A percentile compares a stretch with the other conserved stretches of the same genome.
These are phyloP conservation scores for Echeneis naucrates DNA, from an alignment of 2,797 vertebrate genomes.

Conservation along the genomic window DNA sequence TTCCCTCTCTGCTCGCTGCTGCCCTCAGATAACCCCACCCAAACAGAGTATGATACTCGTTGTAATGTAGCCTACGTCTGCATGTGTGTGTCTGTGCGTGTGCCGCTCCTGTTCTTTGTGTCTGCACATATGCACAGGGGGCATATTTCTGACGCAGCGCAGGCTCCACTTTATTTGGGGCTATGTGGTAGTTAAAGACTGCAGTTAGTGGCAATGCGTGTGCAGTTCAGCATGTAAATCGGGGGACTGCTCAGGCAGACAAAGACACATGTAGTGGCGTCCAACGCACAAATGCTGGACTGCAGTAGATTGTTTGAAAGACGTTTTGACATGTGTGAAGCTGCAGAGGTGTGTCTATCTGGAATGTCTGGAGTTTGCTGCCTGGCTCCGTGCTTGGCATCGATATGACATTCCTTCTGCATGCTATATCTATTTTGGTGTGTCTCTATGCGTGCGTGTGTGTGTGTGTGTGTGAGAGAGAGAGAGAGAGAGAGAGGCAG, in stretches of 20 bases:
- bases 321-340: slow-evolving; percentile 15
- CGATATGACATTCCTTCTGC: slow-evolving; percentile 51
- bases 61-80: background rate
- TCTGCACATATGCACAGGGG: background rate
- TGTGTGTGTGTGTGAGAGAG: slow-evolving; percentile 19
- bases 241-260: slow-evolving; percentile 14
- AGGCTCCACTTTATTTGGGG: background rate
- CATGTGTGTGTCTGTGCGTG: background rate
- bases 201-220: background rate
- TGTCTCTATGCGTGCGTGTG: slow-evolving; percentile 30
- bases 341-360: slow-evolving; percentile 27
- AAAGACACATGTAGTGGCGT: slow-evolving; percentile 8
- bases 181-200: background rate
- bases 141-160: background rate
- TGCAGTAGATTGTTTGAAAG: background rate
- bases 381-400: slow-evolving; percentile 49
- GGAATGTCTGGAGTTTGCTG: slow-evolving; percentile 32
- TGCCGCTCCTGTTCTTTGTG: slow-evolving; percentile 6
- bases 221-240: slow-evolving; percentile 3
- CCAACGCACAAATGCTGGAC: background rate
- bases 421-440: slow-evolving; percentile 52
- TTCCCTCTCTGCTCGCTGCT: slow-evolving; percentile 11
- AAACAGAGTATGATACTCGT: background rate
- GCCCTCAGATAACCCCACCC: slow-evolving; percentile 48
- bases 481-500: slow-evolving; percentile 1